Conservation (phyloP, 2,888 invertebrate genomes). For the Aspidiotus rigidus region DNA sequence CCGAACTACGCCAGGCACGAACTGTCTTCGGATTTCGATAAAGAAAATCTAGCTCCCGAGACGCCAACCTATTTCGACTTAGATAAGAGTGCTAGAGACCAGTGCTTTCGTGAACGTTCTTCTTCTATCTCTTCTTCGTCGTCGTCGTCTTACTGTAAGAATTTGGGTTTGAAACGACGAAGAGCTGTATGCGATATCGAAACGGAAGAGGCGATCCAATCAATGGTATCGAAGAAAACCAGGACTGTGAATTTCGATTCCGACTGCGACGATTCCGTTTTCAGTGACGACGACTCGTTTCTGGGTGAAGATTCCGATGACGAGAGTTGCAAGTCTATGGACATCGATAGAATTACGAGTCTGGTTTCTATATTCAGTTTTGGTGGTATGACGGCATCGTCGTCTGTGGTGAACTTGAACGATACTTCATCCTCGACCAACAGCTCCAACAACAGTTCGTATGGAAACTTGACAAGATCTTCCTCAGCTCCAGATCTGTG, state of each 20-base stretch:
- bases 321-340: conserved; percentile 43
- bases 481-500: conserved; percentile 50
- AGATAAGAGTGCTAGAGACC: conserved; percentile 43
- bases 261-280: conserved; percentile 45
- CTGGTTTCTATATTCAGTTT: conserved; percentile 53
- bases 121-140: conserved; percentile 11
- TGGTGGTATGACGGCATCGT: conserved; percentile 41
- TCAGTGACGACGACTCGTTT: conserved; percentile 40
- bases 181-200: conserved; percentile 48
- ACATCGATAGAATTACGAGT: conserved; percentile 52
- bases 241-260: conserved; percentile 40
- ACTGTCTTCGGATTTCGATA: conserved; percentile 39
- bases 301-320: conserved; percentile 12
- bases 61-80: conserved; percentile 47
- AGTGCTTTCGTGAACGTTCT: conserved; percentile 28
- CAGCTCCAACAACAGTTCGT: conserved; percentile 33
- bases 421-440: conserved; percentile 31
- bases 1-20: conserved; percentile 5
- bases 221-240: conserved; percentile 48
- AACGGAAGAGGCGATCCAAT: conserved; percentile 49
- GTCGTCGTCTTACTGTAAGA: conserved; percentile 36
- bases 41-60: conserved; percentile 44
- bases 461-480: conserved; percentile 44
- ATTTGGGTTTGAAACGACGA: conserved; percentile 44
- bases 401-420: conserved; percentile 16